These are phyloP conservation scores for Oreochromis aureus DNA, from an alignment of 2,113 vertebrate species.

Conservation along the genomic window DNA sequence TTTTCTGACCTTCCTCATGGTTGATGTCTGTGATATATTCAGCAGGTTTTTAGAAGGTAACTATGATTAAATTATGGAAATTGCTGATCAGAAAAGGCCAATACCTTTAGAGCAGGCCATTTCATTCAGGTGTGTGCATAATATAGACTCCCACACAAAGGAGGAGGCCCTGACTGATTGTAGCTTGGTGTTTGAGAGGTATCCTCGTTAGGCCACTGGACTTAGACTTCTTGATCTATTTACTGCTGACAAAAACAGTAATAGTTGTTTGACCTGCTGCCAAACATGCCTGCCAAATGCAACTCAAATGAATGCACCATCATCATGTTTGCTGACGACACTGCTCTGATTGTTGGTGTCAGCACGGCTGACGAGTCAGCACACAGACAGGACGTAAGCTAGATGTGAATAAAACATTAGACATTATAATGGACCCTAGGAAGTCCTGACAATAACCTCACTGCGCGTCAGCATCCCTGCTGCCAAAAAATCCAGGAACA, in stretches of 20 bases:
- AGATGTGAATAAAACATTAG: background rate
- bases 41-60: background rate
- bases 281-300: background rate
- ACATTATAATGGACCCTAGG: background rate
- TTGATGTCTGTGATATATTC: background rate
- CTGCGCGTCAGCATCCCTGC: background rate
- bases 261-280: background rate
- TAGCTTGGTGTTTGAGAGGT: background rate
- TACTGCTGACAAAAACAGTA: background rate
- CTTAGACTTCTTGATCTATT: background rate
- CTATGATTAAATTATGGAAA: background rate
- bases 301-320: background rate
- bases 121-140: background rate
- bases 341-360: background rate
- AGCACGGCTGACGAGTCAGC: background rate
- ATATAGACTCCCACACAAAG: background rate
- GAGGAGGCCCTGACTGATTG: background rate
- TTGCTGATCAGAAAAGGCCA: background rate
- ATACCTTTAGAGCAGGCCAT: background rate
- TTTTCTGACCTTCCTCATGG: background rate
- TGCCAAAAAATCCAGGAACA: background rate
- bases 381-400: background rate
- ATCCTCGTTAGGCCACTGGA: background rate
- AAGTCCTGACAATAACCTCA: background rate
- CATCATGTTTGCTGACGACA: background rate